Evolutionary conservation across 1,140 invertebrate species (phyloP).

Genomic region (Calliphora vicina): DNA sequence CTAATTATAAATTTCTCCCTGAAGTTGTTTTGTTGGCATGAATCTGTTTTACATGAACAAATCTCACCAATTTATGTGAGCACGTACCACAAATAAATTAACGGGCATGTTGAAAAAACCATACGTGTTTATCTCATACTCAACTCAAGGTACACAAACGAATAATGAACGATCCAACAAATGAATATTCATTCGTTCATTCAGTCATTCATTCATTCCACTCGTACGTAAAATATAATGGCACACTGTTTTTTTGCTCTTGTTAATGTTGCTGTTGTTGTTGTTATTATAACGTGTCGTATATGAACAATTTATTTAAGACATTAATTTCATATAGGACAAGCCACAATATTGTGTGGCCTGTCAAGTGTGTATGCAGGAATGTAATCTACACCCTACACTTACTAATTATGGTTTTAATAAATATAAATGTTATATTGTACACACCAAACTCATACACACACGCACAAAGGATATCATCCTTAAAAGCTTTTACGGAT

Average conservation of each 20-base stretch:
- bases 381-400: too few relatives aligned
- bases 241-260: background rate
- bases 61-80: conserved; percentile 1
- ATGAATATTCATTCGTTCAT: background rate
- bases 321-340: background rate
- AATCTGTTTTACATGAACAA: background rate
- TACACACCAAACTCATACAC: too few relatives aligned
- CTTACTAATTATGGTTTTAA: too few relatives aligned
- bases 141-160: background rate
- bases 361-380: background rate
- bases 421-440: too few relatives aligned
- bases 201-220: background rate
- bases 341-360: background rate
- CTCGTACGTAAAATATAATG: background rate
- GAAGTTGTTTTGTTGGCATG: background rate
- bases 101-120: background rate
- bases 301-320: background rate
- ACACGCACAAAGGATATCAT: too few relatives aligned
- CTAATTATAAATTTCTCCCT: conserved; percentile 14
- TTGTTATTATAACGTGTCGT: background rate
- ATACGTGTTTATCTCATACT: background rate
- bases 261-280: background rate
- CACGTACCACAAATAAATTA: conserved; percentile 13
- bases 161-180: background rate
- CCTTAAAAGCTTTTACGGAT: too few relatives aligned